A percentile compares a stretch with the other conserved stretches of the same genome.
Evolutionary conservation across 2,797 vertebrate species (phyloP).

Genomic region (Mus caroli): DNA sequence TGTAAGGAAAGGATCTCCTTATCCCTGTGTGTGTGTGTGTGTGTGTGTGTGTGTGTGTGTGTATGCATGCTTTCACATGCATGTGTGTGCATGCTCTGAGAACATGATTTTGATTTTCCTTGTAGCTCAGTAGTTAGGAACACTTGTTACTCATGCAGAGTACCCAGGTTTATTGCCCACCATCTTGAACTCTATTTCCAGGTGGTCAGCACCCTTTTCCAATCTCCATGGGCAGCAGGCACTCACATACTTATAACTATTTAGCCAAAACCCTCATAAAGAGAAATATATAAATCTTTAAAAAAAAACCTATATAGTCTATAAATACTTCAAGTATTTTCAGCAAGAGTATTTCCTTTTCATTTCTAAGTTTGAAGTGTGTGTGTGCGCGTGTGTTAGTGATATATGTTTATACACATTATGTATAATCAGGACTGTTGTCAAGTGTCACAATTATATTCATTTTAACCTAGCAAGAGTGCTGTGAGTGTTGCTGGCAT

Average conservation of each 20-base stretch:
- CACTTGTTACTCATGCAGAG: background rate
- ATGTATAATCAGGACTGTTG: background rate
- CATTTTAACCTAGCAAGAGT: background rate
- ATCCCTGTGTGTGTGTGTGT: background rate
- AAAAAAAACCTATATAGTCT: background rate
- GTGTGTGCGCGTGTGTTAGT: background rate
- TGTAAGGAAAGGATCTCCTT: background rate
- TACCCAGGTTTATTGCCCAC: background rate
- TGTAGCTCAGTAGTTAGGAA: background rate
- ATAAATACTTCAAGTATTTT: background rate
- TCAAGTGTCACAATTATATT: background rate
- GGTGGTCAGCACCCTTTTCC: background rate
- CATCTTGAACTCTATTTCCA: background rate
- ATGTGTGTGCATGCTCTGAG: background rate
- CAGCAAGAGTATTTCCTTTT: background rate
- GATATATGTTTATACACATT: background rate
- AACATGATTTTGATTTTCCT: background rate
- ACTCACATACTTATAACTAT: background rate
- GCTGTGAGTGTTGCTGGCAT: background rate
- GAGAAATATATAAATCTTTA: background rate
- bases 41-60: background rate
- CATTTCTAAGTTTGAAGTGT: background rate
- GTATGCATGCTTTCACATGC: background rate
- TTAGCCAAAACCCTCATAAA: background rate
- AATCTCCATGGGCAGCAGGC: background rate